Evolutionary conservation across 2,797 vertebrate species (phyloP), one percentile per base, ranked within the genome.

Genomic region (Nannoperca australis): DNA sequence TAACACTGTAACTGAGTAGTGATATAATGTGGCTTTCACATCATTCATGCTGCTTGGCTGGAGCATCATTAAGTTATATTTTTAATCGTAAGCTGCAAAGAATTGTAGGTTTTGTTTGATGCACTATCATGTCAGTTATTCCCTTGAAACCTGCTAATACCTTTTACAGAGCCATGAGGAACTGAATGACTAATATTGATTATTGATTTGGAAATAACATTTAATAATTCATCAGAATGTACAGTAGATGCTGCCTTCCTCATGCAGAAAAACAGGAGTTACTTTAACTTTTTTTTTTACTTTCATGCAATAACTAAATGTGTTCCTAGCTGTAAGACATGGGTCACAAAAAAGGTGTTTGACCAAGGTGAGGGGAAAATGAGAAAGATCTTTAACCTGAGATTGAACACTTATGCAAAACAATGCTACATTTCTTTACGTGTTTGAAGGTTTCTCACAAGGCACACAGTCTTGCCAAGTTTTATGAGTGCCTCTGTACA

Each of bases 1-100:
- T 45, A 54, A 60, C 71, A 59, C 18, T 73, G 27, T 54, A 65
- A 50, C 32, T 76, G n/a, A 70, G 32, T 34, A 30, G 10, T 66
- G 40, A 65, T 17, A 38, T 68, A 27, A 45, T 27, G 53, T 61
- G 38, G 15, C 49, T 73, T 81, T 65, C 20, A 20, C 8, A 2
- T 47, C 45, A 56, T 20, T 76, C 8, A 30, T 30, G 3, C 13
- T 27, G 24, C 42, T 6, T 22, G 11, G 2, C 30, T 50, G 8
- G 42, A 70, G 36, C 32, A 62, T 42, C 6, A 70, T 34, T 1
- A 30, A 55, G 8, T 76, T 27, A 40, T 67, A 44, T 72, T 45
- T 65, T 51, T 54, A 51, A 44, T 40, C 11, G 51, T 32, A 18
- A 47, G 14, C 15, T 12, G 13, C 40, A 60, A 18, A 17, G 0